Percentiles rank a stretch among this genome's conserved stretches.
These are phyloP conservation scores for Nylanderia fulva DNA, from an alignment of 1,140 invertebrate genomes.

Conservation along the genomic window DNA sequence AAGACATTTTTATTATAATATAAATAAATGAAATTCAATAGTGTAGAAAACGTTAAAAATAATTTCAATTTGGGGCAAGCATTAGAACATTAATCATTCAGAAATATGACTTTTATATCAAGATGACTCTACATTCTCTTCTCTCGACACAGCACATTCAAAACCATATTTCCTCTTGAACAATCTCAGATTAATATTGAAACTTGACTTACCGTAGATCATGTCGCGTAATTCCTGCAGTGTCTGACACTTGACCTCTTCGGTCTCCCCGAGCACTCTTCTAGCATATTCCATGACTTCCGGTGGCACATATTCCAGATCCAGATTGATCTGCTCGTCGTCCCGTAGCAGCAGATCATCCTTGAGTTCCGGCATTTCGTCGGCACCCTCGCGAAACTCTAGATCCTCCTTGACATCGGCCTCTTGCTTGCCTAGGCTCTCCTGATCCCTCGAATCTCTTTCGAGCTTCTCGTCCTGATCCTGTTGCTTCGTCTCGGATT, in stretches of 20 bases:
- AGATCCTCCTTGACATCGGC: constrained; percentile 49
- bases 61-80: too few species aligned
- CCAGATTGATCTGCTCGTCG: constrained; percentile 83
- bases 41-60: too few species aligned
- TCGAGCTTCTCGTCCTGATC: background rate
- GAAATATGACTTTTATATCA: too few species aligned
- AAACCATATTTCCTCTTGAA: background rate
- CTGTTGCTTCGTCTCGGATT: background rate
- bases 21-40: too few species aligned
- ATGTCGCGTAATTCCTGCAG: constrained; percentile 90
- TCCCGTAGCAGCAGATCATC: constrained; percentile 74
- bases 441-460: background rate
- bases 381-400: constrained; percentile 1
- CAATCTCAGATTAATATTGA: background rate
- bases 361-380: constrained; percentile 73
- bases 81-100: too few species aligned
- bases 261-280: constrained; percentile 85
- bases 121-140: background rate
- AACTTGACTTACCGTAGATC: constrained; percentile 89
- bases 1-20: too few species aligned
- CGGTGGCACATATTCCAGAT: constrained; percentile 80
- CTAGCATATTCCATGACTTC: constrained; percentile 85
- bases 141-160: background rate
- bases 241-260: constrained; percentile 87
- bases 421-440: background rate